These are phyloP conservation scores for Pantherophis vulpinus DNA, from an alignment of 2,797 vertebrate genomes.

Conservation along the genomic window DNA sequence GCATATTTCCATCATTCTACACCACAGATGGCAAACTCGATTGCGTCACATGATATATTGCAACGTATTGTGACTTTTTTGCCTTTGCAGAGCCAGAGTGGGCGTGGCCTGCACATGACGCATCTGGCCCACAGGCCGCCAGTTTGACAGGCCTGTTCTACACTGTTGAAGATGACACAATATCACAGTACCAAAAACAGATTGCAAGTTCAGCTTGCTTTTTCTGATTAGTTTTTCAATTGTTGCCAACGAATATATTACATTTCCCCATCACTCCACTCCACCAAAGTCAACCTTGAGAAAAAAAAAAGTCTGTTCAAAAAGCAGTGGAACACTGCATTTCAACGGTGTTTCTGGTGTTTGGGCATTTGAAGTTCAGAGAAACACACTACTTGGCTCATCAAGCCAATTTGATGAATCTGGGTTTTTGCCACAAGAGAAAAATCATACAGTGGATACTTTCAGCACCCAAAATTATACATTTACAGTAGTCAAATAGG, in stretches of 20 bases:
- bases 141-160: neutral
- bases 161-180: neutral
- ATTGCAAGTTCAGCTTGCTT: slow-evolving; percentile 20
- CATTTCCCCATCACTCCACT: neutral
- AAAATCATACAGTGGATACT: slow-evolving; percentile 33
- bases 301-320: slow-evolving; percentile 17
- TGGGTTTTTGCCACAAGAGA: slow-evolving; percentile 17
- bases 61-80: no score
- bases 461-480: slow-evolving; percentile 34
- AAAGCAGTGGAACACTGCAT: slow-evolving; percentile 33
- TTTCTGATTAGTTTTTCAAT: slow-evolving; percentile 39
- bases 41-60: no score
- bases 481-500: slow-evolving; percentile 48
- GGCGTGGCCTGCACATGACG: no score
- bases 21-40: no score
- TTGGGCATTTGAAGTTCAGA: slow-evolving; percentile 19
- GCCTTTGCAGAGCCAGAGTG: no score
- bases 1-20: slow-evolving; percentile 6
- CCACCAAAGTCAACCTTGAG: slow-evolving; percentile 9
- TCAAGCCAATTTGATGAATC: slow-evolving; percentile 43
- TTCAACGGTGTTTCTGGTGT: neutral
- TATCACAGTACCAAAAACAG: slow-evolving; percentile 35
- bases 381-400: slow-evolving; percentile 59
- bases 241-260: slow-evolving; percentile 20
- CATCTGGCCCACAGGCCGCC: no score